Conservation (phyloP, 1,140 invertebrate species). For the Trialeurodes vaporariorum region DNA sequence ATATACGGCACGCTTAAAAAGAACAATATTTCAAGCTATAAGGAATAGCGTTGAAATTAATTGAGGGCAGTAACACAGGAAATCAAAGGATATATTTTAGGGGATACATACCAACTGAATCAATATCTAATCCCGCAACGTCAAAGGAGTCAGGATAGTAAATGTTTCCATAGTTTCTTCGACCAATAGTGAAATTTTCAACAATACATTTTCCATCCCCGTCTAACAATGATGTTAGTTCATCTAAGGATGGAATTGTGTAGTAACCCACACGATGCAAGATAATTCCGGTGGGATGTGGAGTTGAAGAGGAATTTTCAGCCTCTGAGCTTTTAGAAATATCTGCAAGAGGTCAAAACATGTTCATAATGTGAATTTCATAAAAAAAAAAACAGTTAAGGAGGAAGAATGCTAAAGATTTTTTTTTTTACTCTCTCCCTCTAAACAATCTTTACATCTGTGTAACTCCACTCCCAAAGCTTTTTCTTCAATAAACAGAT, state of each 20-base stretch:
- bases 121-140: constrained; percentile 53
- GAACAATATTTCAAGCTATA: no score
- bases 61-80: neutral
- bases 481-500: no score
- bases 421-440: no score
- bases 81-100: constrained; percentile 7
- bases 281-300: constrained; percentile 48
- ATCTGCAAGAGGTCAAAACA: no score
- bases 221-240: constrained; percentile 48
- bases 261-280: constrained; percentile 69
- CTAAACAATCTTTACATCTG: no score
- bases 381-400: no score
- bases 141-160: constrained; percentile 78
- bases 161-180: constrained; percentile 84
- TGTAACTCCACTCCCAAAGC: no score
- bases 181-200: constrained; percentile 80
- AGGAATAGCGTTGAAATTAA: no score
- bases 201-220: constrained; percentile 71
- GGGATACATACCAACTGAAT: constrained; percentile 17
- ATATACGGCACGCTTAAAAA: no score
- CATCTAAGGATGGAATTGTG: constrained; percentile 67
- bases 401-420: no score
- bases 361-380: no score
- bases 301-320: constrained; percentile 32
- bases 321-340: neutral